Conservation (phyloP, 2,113 vertebrate genomes). For the Lampris incognitus region DNA sequence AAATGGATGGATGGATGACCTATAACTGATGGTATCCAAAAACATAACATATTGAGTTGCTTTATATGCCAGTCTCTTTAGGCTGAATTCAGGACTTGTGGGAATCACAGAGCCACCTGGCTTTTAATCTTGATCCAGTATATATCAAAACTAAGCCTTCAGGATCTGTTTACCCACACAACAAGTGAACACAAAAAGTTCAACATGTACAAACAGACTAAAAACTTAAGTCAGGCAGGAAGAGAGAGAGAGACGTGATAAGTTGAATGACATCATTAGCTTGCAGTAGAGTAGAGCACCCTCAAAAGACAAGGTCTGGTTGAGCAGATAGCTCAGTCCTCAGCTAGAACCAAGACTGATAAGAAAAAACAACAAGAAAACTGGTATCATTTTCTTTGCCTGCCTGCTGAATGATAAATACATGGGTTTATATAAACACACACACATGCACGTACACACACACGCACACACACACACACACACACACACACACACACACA, state of each 20-base stretch:
- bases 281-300: constrained; percentile 13
- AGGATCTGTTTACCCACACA: background rate
- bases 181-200: too few species aligned
- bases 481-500: background rate
- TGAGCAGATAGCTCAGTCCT: constrained; percentile 50
- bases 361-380: constrained; percentile 50
- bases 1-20: too few species aligned
- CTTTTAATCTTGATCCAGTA: background rate
- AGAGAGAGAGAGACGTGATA: background rate
- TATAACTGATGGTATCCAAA: too few species aligned
- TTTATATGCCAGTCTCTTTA: too few species aligned
- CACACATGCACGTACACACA: background rate
- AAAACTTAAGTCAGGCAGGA: background rate
- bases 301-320: constrained; percentile 41
- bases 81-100: too few species aligned
- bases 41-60: too few species aligned
- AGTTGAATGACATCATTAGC: background rate
- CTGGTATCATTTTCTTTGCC: constrained; percentile 35
- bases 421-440: constrained; percentile 42
- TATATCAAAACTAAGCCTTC: background rate
- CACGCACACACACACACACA: constrained; percentile 8
- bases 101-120: too few species aligned
- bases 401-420: constrained; percentile 57
- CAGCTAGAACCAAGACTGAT: constrained; percentile 45
- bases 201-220: background rate